A percentile compares a stretch with the other conserved stretches of the same genome.
Conservation (phyloP, 1,140 invertebrate genomes). For the Thereuonema tuberculata region DNA sequence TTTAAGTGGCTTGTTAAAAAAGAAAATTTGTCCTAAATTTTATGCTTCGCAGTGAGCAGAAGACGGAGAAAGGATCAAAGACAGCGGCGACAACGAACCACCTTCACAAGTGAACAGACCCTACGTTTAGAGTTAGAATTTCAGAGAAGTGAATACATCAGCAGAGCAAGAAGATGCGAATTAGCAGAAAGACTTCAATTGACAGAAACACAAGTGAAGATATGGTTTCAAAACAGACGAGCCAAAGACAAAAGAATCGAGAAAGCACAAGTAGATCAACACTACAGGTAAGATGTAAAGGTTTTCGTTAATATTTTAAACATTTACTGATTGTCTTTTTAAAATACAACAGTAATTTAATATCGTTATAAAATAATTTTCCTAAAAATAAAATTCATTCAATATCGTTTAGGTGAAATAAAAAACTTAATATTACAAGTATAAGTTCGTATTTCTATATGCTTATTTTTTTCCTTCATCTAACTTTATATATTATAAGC, state of each 20-base stretch:
- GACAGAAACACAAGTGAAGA: slow-evolving; percentile 85
- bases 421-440: too few species aligned
- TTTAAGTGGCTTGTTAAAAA: too few species aligned
- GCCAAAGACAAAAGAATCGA: slow-evolving; percentile 93
- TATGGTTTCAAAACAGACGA: slow-evolving; percentile 91
- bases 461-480: too few species aligned
- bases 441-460: too few species aligned
- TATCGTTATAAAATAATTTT: not conserved
- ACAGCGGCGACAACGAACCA: slow-evolving; percentile 76
- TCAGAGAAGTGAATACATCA: slow-evolving; percentile 78
- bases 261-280: slow-evolving; percentile 86
- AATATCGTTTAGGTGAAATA: too few species aligned
- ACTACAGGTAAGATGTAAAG: slow-evolving; percentile 54
- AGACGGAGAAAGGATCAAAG: slow-evolving; percentile 67
- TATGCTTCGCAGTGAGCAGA: slow-evolving; percentile 60
- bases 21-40: too few species aligned
- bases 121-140: slow-evolving; percentile 79
- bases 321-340: not conserved
- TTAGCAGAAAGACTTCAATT: slow-evolving; percentile 64
- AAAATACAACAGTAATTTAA: not conserved
- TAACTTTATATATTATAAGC: too few species aligned
- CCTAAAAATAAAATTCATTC: too few species aligned
- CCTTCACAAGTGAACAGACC: slow-evolving; percentile 87
- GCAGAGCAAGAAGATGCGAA: slow-evolving; percentile 66
- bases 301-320: not conserved